Base-by-base conservation (phyloP, 2,797 vertebrate species). In the Psittacula echo region DNA sequence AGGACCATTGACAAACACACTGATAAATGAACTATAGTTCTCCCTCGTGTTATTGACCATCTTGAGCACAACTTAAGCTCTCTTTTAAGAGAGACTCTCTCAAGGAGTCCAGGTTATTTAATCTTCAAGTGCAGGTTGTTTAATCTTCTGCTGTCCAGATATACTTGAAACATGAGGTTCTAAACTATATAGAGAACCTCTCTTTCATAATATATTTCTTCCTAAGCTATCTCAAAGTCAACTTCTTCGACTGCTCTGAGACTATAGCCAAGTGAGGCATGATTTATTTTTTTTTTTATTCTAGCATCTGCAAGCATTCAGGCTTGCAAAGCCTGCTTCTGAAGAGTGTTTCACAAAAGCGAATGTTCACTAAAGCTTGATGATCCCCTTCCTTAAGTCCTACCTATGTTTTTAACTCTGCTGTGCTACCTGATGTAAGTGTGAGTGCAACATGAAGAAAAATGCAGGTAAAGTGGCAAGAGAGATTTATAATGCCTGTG, bases 341-440 rank as follows among this genome's bases (percentile, higher is more conserved):
- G 8, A 51, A 14, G 5, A 22, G 4, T 21, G 29, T 74, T 85
- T 37, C 62, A n/a, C 6, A 61, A 87, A 77, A 84, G 4, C 6
- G 60, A 18, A 20, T 27, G 20, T 3, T 60, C 29, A 6, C 4
- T 22, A 19, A 50, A 32, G 1, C 20, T 21, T 56, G 32, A 37
- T 9, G 17, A 45, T 42, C 1, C 13, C 8, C 29, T 61, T 62
- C 39, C 16, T 11, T 37, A 62, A 58, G 22, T 29, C 27, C 5
- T 26, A 1, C 4, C 2, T 7, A 6, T 32, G 8, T 0, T 32
- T 50, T 34, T 42, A 32, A 24, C 4, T 2, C 19, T 1, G 1
- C 11, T 30, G 1, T 47, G 22, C 21, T 66, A 23, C 23, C 21
- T 82, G 20, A 18, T 0, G 0, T n/a, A 21, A 12, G 0, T 11